Conservation (phyloP, 35 echinoderm and acorn worm genomes). For the Eucidaris tribuloides region DNA sequence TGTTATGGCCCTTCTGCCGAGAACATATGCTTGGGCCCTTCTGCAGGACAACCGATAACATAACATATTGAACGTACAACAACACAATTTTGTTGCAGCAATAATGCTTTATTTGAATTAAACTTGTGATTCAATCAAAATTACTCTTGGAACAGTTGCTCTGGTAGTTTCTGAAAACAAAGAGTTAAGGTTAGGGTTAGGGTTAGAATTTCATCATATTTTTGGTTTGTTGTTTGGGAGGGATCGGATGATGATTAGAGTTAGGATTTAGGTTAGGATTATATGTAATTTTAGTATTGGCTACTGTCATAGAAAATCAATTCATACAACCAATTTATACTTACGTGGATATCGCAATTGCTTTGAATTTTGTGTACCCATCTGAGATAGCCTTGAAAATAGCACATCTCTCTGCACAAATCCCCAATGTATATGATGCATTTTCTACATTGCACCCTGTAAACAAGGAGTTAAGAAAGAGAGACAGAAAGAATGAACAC, state of each 20-base stretch:
- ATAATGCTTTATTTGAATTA: too few relatives aligned
- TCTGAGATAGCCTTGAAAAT: slow-evolving; percentile 91
- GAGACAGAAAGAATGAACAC: background rate
- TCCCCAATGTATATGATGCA: slow-evolving; percentile 72
- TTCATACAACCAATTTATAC: background rate
- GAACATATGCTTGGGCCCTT: too few relatives aligned
- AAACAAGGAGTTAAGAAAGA: background rate
- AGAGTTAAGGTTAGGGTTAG: too few relatives aligned
- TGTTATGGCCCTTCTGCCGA: too few relatives aligned
- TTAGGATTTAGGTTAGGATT: background rate
- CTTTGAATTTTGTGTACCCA: slow-evolving; percentile 68
- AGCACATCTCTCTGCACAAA: slow-evolving; percentile 93
- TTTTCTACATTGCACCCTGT: slow-evolving; percentile 97
- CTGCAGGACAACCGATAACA: too few relatives aligned
- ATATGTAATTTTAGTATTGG: background rate
- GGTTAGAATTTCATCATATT: background rate
- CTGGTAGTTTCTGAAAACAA: too few relatives aligned
- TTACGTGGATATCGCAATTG: slow-evolving; percentile 78
- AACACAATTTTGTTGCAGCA: too few relatives aligned
- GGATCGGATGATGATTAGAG: background rate
- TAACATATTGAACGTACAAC: too few relatives aligned
- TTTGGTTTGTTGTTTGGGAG: background rate
- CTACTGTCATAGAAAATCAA: background rate
- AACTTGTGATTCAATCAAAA: too few relatives aligned
- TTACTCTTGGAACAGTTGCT: too few relatives aligned